Base-by-base conservation (phyloP, 2,888 invertebrate genomes). In the Oxycera nigricornis region DNA sequence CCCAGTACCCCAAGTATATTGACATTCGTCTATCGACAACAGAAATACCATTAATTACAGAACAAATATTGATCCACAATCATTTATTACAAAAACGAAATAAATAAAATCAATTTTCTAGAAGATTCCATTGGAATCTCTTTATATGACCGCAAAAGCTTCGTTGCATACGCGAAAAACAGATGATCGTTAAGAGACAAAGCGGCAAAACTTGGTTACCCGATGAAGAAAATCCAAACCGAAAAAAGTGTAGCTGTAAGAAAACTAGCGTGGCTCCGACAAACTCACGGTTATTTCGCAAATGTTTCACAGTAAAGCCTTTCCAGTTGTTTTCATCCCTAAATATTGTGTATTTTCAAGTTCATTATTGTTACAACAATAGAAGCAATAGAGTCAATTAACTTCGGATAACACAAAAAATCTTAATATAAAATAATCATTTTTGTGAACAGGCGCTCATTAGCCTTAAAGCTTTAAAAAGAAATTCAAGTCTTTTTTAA, bases 51-150 rank as follows among this genome's bases (percentile, higher is more conserved):
- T 59, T 39, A 35, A 35, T 41, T 35, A 62, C 41, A 65, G 24
- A 17, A 39, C 14, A 35, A 24, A 65, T 61, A 20, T 28, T 24
- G 30, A 59, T 59, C 26, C 20, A 28, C 26, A n/a, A 65, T n/a
- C n/a, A n/a, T 24, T n/a, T 65, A 65, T 65, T 41, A 65, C 62
- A 41, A 30, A 65, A 39, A 65, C n/a, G 41, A 41, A 65, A 65
- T 65, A 65, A 65, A 65, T 65, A 41, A 65, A 65, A 41, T 65
- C 24, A 61, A 30, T 61, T 61, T 61, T 17, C 61, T 61, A 61
- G n/a, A 6, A 31, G n/a, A n/a, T n/a, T n/a, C n/a, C n/a, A n/a
- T n/a, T n/a, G n/a, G n/a, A n/a, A n/a, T n/a, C n/a, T n/a, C n/a
- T n/a, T n/a, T n/a, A n/a, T n/a, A n/a, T n/a, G n/a, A n/a, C n/a